phyloP scores from a whole-genome alignment of 2,113 vertebrate species.

The Oncorhynchus mykiss region DNA sequence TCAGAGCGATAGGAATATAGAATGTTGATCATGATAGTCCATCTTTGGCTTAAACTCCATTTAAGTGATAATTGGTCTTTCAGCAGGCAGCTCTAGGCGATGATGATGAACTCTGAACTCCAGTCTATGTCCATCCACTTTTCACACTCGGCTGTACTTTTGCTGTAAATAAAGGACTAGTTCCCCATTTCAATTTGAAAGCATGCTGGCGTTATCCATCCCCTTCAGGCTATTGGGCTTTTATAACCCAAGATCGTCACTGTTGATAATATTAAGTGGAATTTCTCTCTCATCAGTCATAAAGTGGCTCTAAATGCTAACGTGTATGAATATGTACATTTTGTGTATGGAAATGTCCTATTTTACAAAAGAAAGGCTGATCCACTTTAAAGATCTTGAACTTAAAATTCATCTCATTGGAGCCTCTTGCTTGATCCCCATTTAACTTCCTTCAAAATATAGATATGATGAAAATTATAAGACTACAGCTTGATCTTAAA shows the following conservation, averaged over 20 bases:
- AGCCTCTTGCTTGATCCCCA: conserved; percentile 25
- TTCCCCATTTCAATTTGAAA: conserved; percentile 71
- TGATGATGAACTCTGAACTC: conserved; percentile 51
- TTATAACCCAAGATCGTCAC: conserved; percentile 68
- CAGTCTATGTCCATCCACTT: conserved; percentile 66
- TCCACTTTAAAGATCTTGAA: conserved; percentile 53
- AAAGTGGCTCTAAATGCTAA: conserved; percentile 72
- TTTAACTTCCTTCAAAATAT: conserved; percentile 60
- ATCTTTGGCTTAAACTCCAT: conserved; percentile 75
- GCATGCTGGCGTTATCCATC: conserved; percentile 77
- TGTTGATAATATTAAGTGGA: conserved; percentile 77
- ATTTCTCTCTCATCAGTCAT: conserved; percentile 69
- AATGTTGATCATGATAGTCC: conserved; percentile 34
- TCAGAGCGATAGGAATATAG: conserved; percentile 15
- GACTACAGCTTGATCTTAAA: conserved; percentile 27
- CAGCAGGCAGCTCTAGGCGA: conserved; percentile 38
- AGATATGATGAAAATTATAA: conserved; percentile 55
- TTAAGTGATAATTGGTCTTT: conserved; percentile 74
- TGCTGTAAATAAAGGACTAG: conserved; percentile 74
- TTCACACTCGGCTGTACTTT: conserved; percentile 62
- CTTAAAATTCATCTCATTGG: conserved; percentile 64
- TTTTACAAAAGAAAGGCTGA: conserved; percentile 60
- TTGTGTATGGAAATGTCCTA: conserved; percentile 64
- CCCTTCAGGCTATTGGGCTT: conserved; percentile 72
- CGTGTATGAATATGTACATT: conserved; percentile 80